Conservation (phyloP, 1,140 invertebrate genomes). For the Macrobrachium nipponense region DNA sequence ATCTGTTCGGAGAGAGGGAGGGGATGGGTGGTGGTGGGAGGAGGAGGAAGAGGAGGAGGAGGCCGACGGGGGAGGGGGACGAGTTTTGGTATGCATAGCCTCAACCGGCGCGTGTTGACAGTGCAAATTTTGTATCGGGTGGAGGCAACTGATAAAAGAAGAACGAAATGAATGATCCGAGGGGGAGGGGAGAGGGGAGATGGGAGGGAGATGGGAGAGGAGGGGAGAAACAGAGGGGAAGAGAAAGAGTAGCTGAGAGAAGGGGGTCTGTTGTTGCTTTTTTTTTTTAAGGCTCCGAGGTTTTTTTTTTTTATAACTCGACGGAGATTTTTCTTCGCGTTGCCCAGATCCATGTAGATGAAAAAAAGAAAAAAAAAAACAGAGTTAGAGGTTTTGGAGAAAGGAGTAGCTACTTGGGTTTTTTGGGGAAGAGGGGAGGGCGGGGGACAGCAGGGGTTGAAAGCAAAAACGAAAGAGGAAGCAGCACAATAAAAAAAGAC, state of each 20-base stretch:
- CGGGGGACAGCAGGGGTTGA: background rate
- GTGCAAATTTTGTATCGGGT: slow-evolving; percentile 62
- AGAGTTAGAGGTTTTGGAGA: no score
- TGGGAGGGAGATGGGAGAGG: background rate
- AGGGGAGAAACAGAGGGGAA: background rate
- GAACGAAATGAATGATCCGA: slow-evolving; percentile 51
- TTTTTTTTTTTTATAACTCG: no score
- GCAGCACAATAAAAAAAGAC: background rate
- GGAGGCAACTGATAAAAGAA: slow-evolving; percentile 58
- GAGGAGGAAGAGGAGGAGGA: background rate
- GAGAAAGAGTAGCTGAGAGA: background rate
- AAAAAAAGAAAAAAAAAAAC: no score
- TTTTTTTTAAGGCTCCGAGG: no score
- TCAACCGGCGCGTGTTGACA: slow-evolving; percentile 49
- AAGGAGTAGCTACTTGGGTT: no score
- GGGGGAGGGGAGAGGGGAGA: background rate
- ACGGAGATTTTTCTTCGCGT: no score
- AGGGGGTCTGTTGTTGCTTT: background rate
- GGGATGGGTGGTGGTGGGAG: background rate
- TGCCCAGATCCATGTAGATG: no score
- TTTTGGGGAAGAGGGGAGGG: background rate
- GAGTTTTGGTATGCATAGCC: slow-evolving; percentile 57
- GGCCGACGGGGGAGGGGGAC: background rate
- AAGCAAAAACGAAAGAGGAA: background rate
- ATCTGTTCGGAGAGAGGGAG: background rate